Evolutionary conservation across 2,888 invertebrate genomes (phyloP).

Genomic region (Dimorphilus gyrociliatus): DNA sequence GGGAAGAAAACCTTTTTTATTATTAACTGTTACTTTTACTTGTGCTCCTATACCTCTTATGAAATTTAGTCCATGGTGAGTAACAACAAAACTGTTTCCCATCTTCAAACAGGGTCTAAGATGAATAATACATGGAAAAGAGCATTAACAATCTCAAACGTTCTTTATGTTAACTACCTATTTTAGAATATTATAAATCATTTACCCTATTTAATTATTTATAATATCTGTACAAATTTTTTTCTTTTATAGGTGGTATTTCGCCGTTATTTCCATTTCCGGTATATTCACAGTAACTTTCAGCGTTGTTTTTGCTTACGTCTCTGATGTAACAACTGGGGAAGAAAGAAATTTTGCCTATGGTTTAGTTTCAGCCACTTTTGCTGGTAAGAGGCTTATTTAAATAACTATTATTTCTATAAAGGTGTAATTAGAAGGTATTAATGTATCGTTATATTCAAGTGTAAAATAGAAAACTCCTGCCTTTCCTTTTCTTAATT

Average conservation of each 20-base stretch:
- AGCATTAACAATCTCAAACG: too few relatives aligned
- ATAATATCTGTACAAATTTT: neutral
- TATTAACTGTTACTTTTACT: conserved; percentile 94
- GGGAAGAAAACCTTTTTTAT: conserved; percentile 91
- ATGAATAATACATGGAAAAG: too few relatives aligned
- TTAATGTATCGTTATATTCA: too few relatives aligned
- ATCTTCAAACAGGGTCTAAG: too few relatives aligned
- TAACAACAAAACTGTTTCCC: conserved; percentile 5
- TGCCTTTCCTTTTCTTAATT: too few relatives aligned
- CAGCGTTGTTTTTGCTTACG: conserved; percentile 97
- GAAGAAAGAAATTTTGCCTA: conserved; percentile 85
- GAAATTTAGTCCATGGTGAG: conserved; percentile 87
- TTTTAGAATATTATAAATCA: neutral
- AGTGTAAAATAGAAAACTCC: too few relatives aligned
- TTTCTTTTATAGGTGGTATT: conserved; percentile 60
- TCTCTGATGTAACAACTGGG: conserved; percentile 95
- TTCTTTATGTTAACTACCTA: too few relatives aligned
- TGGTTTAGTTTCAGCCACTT: conserved; percentile 54
- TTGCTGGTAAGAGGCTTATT: too few relatives aligned
- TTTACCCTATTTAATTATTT: neutral
- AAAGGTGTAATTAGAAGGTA: too few relatives aligned
- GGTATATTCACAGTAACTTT: conserved; percentile 98
- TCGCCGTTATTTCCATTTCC: conserved; percentile 95
- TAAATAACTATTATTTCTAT: too few relatives aligned
- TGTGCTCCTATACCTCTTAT: conserved; percentile 96